Evolutionary conservation across 2,113 vertebrate species (phyloP), one percentile per base, ranked within the genome.

Genomic region (Catharus fuscescens): DNA sequence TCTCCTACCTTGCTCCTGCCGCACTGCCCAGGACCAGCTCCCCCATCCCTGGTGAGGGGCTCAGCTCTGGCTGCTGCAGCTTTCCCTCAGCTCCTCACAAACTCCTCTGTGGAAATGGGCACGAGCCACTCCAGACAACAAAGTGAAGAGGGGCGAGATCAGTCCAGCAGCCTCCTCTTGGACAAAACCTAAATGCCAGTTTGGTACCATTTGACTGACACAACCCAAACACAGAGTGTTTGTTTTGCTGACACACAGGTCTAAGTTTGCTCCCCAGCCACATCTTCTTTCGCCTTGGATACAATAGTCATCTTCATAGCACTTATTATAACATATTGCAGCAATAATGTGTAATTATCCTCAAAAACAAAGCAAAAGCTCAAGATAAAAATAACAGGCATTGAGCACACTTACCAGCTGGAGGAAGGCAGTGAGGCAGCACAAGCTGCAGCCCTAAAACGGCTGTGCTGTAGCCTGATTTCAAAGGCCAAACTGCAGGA

Each of bases 361-460:
- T 96, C 94, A 95, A 92, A 95, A 96, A 96, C 94, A 96, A 97
- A 97, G 90, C 82, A 90, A 96, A 94, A 95, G 88, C 96, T 92
- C 82, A 80, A 96, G 94, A 95, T 95, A 96, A 96, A 97, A 96
- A 96, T 96, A 96, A 86, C 93, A 96, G 52, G 72, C 94, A 80
- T 69, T 64, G 48, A 93, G 69, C 88, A 44, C 86, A 61, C 96
- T 97, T 90, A 96, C 96, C 96, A 97, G 88, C 93, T 96, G 93
- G 95, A 88, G 69, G 42, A 90, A 96, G 16, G 66, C 88, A 92
- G 76, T 3, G 5, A 93, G 47, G 77, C 93, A 93, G 52, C 45
- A 32, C 6, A 1, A 93, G 76, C 76, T 94, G 40, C 85, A 92
- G 82, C 65, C 80, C 86, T 94, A 72, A 94, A 94, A 92, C 90